Evolutionary conservation across 2,888 invertebrate species (phyloP).

Genomic region (Tenthredo distinguenda): DNA sequence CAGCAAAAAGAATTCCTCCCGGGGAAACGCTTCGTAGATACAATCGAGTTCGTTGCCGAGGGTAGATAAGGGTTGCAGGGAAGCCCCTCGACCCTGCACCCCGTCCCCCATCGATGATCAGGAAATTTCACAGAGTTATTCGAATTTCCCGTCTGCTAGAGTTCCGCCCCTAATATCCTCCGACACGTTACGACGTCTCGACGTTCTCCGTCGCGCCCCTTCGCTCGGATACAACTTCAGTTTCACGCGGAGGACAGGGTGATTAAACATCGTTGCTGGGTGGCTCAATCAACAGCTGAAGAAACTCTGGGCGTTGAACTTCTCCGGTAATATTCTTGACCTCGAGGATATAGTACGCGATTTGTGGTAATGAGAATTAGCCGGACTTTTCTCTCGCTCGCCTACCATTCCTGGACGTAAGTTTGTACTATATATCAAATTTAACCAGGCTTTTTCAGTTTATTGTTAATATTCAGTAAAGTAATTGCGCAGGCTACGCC

Average conservation of each 20-base stretch:
- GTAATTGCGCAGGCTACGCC: slow-evolving; percentile 13
- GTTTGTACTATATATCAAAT: neutral
- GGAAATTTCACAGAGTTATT: slow-evolving; percentile 46
- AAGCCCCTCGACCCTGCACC: neutral
- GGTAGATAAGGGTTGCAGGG: slow-evolving; percentile 16
- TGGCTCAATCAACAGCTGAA: slow-evolving; percentile 35
- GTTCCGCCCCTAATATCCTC: slow-evolving; percentile 49
- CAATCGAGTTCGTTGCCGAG: neutral
- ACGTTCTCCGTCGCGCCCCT: neutral
- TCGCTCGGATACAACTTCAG: neutral
- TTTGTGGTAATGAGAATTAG: neutral
- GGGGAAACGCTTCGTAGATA: neutral
- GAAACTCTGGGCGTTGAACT: neutral
- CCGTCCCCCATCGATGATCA: slow-evolving; percentile 10
- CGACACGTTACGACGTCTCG: slow-evolving; percentile 37
- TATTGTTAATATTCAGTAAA: neutral
- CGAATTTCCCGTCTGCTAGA: slow-evolving; percentile 42
- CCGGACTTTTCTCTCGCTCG: neutral
- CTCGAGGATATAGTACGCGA: neutral
- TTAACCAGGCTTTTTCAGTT: neutral
- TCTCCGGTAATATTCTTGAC: neutral
- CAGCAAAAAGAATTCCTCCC: neutral
- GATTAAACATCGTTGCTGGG: slow-evolving; percentile 34
- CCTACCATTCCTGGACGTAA: neutral
- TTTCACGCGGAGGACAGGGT: slow-evolving; percentile 15